These are phyloP conservation scores for Dendrolimus houi DNA, from an alignment of 2,888 invertebrate genomes.

Conservation along the genomic window DNA sequence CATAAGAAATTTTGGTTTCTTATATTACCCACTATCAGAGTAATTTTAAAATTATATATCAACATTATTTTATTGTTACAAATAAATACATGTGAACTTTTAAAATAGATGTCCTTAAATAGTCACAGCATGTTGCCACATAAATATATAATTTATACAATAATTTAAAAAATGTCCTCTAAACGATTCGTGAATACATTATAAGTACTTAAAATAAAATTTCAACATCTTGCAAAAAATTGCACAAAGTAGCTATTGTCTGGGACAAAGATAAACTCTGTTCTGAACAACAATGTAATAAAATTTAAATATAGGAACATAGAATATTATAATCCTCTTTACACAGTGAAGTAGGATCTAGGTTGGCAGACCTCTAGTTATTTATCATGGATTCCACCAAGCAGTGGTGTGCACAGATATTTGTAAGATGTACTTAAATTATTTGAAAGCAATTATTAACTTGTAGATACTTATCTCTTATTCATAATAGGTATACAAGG, in stretches of 20 bases:
- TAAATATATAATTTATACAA: background rate
- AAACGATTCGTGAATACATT: background rate
- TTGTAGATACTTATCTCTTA: too few relatives aligned
- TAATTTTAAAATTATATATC: too few relatives aligned
- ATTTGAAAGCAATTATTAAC: too few relatives aligned
- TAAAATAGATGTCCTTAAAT: background rate
- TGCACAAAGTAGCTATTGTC: conserved; percentile 27
- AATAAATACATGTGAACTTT: background rate
- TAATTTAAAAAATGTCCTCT: background rate
- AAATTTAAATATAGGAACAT: conserved; percentile 55
- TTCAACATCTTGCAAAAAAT: conserved; percentile 16
- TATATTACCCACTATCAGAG: too few relatives aligned
- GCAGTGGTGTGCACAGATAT: conserved; percentile 3
- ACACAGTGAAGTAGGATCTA: conserved; percentile 5
- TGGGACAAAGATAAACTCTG: conserved; percentile 43
- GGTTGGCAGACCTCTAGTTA: too few relatives aligned
- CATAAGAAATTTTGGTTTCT: too few relatives aligned
- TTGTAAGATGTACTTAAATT: conserved; percentile 14
- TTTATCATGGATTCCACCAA: too few relatives aligned
- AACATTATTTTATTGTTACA: background rate
- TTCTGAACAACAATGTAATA: conserved; percentile 50
- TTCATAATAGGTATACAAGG: too few relatives aligned
- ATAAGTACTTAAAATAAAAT: conserved; percentile 1
- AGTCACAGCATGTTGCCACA: background rate
- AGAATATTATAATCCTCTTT: conserved; percentile 26